Percentiles rank a stretch among this genome's conserved stretches.
phyloP scores from a whole-genome alignment of 2,797 vertebrate species.

The Cuculus canorus region DNA sequence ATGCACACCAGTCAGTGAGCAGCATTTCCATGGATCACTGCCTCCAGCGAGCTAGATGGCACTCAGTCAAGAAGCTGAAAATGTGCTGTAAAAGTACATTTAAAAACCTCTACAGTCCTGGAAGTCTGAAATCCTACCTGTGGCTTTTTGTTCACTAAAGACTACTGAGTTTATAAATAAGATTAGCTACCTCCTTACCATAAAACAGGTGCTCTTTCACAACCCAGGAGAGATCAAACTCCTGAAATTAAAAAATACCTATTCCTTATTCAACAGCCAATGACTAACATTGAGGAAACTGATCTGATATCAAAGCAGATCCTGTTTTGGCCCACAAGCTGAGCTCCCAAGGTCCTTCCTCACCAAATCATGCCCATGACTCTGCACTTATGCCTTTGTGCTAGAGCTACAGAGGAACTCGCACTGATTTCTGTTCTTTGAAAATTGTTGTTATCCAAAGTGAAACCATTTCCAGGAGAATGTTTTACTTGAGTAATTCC shows the following conservation, averaged over 20 bases:
- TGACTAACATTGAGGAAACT: neutral
- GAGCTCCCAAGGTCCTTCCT: neutral
- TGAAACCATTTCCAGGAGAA: neutral
- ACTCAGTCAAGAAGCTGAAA: neutral
- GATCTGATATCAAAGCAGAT: neutral
- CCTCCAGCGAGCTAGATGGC: neutral
- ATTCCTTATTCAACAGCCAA: neutral
- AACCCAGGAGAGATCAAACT: neutral
- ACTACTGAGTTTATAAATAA: neutral
- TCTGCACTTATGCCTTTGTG: neutral
- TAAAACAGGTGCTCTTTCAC: neutral
- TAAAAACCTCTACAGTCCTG: neutral
- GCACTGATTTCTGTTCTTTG: neutral
- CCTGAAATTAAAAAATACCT: neutral
- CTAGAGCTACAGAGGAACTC: neutral
- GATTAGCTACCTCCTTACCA: neutral
- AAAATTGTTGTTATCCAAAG: neutral
- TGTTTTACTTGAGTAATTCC: neutral
- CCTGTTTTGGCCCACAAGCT: fast-evolving
- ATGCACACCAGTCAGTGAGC: neutral
- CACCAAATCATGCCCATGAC: neutral
- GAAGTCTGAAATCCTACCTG: neutral
- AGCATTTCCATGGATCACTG: neutral
- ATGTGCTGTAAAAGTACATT: neutral
- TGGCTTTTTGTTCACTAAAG: fast-evolving